Base-by-base conservation (phyloP, 2,797 vertebrate genomes). In the Microhierax caerulescens region DNA sequence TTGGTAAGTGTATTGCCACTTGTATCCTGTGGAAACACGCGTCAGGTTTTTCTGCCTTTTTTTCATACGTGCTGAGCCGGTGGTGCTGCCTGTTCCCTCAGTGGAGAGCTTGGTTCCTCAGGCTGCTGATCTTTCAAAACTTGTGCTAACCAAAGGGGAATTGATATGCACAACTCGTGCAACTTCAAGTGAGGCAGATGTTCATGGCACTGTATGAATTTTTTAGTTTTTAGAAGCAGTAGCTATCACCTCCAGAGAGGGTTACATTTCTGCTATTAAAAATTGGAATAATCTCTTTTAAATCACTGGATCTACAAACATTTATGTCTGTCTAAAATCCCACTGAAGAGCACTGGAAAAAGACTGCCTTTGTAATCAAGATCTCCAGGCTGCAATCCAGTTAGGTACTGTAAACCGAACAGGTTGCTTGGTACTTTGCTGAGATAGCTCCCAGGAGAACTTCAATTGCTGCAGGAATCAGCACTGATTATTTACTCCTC, bases 111-210 rank as follows among this genome's bases (percentile, higher is more conserved):
- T 43, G 8, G 9, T 43, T 13, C 27, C 36, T 32, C 76, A 11
- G 25, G 9, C 32, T 36, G 70, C 20, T 39, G 21, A 3, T 73
- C 32, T 45, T 43, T 30, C n/a, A 10, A 65, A 79, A 10, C n/a
- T 36, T 36, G 2, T 20, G 24, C 27, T 68, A 28, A 17, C 32
- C 48, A 28, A 53, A 50, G 36, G 51, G 45, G 16, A 80, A 56
- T 34, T 74, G 30, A 27, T 0, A 5, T 2, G 15, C 75, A 37
- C 32, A 13, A 51, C 36, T 37, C 3, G 0, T 20, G 3, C 5
- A 64, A 32, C 16, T 54, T 79, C 56, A 53, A 39, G 34, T 17
- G 43, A 14, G 32, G 16, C 7, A 0, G 48, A 28, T 36, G 21
- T 80, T 69, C 59, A 41, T 39, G 56, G 24, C 9, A 5, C 8